Evolutionary conservation across 2,113 vertebrate species (phyloP).

Genomic region (Glareola pratincola): DNA sequence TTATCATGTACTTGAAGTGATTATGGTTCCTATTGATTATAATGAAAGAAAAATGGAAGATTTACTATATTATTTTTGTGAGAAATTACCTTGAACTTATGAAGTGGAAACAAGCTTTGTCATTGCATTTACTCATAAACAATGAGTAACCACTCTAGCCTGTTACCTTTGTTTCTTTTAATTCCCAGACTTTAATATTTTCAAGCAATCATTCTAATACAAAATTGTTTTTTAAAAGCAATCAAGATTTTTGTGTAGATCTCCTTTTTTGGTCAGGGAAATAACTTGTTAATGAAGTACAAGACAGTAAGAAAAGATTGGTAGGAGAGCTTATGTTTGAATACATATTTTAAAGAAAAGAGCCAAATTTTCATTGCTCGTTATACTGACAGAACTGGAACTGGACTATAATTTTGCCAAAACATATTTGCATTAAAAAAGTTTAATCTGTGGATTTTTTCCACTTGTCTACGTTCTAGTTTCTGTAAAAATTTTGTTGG

Average conservation of each 20-base stretch:
- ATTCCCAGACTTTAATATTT: background rate
- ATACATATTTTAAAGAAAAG: background rate
- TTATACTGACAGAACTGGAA: background rate
- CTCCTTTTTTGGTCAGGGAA: background rate
- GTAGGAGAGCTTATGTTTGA: background rate
- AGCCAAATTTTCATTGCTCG: background rate
- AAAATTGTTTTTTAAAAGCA: background rate
- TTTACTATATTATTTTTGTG: conserved; percentile 4
- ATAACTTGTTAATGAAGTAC: background rate
- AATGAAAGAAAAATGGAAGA: conserved; percentile 16
- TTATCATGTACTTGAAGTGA: conserved; percentile 23
- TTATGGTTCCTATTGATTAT: conserved; percentile 4
- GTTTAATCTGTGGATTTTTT: background rate
- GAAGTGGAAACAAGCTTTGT: background rate
- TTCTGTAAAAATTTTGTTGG: background rate
- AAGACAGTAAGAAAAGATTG: background rate
- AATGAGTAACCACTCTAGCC: background rate
- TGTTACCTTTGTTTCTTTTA: background rate
- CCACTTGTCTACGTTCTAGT: background rate
- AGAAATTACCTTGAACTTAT: conserved; percentile 8
- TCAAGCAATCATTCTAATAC: background rate
- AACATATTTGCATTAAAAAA: background rate
- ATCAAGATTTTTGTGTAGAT: background rate
- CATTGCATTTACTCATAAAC: background rate
- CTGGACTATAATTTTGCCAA: background rate